Evolutionary conservation across 2,113 vertebrate genomes (phyloP).

Genomic region (Tinamus guttatus): DNA sequence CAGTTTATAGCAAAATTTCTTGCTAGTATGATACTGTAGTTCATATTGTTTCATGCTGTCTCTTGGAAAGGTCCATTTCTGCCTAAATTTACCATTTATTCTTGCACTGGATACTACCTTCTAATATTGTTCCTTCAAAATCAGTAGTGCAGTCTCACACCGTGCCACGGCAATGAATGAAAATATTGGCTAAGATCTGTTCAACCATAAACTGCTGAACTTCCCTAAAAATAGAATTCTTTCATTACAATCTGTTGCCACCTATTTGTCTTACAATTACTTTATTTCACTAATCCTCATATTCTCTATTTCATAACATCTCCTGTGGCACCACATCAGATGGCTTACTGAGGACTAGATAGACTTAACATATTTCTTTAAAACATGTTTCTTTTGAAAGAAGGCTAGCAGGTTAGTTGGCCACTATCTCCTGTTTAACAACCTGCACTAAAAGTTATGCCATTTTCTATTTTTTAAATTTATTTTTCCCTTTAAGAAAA

Average conservation of each 20-base stretch:
- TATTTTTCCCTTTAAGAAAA: not conserved
- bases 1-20: not conserved
- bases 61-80: not conserved
- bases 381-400: not conserved
- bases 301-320: not conserved
- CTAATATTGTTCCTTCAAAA: not conserved
- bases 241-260: not conserved
- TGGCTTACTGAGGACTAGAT: not conserved
- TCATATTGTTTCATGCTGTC: not conserved
- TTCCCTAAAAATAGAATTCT: not conserved
- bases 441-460: not conserved
- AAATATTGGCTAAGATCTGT: not conserved
- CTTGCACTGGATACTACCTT: not conserved
- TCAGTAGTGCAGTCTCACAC: not conserved
- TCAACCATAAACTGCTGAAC: not conserved
- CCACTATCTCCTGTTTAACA: not conserved
- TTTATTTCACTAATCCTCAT: not conserved
- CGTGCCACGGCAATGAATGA: not conserved
- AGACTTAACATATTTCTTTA: not conserved
- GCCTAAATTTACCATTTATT: not conserved
- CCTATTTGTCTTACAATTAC: not conserved
- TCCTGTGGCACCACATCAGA: not conserved
- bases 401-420: not conserved
- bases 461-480: not conserved
- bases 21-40: not conserved